Evolutionary conservation across 2,113 vertebrate species (phyloP).

Genomic region (Corythoichthys intestinalis): DNA sequence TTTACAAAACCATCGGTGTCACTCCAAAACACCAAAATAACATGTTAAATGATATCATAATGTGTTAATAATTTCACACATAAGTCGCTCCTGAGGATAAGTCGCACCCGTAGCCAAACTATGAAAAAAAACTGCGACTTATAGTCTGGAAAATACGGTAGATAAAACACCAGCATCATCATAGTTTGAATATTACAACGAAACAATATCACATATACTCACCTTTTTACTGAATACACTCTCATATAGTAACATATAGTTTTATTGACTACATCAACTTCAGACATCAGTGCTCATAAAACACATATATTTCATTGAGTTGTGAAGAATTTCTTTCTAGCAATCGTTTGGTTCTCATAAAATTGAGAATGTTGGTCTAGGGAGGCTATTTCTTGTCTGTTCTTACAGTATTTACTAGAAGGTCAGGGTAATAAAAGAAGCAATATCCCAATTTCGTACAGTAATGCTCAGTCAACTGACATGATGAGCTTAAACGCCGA

Average conservation of each 20-base stretch:
- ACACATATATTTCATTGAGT: background rate
- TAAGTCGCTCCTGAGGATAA: too few relatives aligned
- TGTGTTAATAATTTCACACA: too few relatives aligned
- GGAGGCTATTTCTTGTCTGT: background rate
- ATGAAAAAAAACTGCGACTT: too few relatives aligned
- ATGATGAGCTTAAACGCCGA: slow-evolving; percentile 19
- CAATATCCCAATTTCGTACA: background rate
- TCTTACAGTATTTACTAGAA: background rate
- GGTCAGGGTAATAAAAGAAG: background rate
- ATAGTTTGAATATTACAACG: slow-evolving; percentile 15
- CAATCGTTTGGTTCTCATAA: background rate
- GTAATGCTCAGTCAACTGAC: background rate
- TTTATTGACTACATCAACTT: background rate
- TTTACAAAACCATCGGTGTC: too few relatives aligned
- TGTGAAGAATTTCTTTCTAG: background rate
- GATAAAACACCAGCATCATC: background rate
- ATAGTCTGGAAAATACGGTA: too few relatives aligned
- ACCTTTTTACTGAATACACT: background rate
- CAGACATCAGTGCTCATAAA: background rate
- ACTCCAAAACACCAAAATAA: too few relatives aligned
- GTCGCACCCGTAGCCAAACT: too few relatives aligned
- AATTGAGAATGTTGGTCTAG: background rate
- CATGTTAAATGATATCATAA: too few relatives aligned
- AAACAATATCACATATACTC: background rate
- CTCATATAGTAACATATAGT: background rate